Evolutionary conservation across 2,888 invertebrate species (phyloP).

Genomic region (Dasysyrphus tricinctus): DNA sequence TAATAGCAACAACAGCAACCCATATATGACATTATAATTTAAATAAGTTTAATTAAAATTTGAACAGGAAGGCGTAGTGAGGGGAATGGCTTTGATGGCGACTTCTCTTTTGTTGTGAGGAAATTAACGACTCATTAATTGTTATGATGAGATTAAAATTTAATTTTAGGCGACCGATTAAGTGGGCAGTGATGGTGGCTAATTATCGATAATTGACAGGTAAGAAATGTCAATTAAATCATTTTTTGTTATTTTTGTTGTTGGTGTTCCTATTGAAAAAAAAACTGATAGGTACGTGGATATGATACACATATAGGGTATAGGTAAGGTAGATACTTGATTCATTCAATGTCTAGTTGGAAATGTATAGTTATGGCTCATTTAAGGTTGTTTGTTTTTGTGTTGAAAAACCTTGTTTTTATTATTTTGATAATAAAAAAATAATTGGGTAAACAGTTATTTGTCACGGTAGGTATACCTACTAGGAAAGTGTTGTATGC

Average conservation of each 20-base stretch:
- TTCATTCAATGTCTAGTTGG: slow-evolving; percentile 1
- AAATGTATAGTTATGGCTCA: slow-evolving; percentile 25
- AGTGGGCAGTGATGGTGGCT: slow-evolving; percentile 40
- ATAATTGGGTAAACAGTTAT: background rate
- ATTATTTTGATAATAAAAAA: slow-evolving; percentile 1
- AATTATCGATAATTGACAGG: slow-evolving; percentile 62
- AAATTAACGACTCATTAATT: slow-evolving; percentile 56
- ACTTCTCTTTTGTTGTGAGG: slow-evolving; percentile 19
- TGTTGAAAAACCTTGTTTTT: slow-evolving; percentile 5
- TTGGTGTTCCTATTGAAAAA: background rate
- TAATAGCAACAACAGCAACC: slow-evolving; percentile 13
- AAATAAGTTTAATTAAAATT: slow-evolving; percentile 57
- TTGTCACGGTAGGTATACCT: slow-evolving; percentile 9
- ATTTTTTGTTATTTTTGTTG: background rate
- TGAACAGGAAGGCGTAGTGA: slow-evolving; percentile 64
- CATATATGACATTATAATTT: slow-evolving; percentile 51
- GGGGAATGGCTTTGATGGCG: slow-evolving; percentile 35
- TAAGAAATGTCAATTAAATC: slow-evolving; percentile 41
- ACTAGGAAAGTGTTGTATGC: background rate
- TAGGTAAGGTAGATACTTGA: background rate
- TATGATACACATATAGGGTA: background rate
- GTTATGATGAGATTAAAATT: slow-evolving; percentile 39
- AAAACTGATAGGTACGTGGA: slow-evolving; percentile 6
- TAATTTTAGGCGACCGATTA: slow-evolving; percentile 44
- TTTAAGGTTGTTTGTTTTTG: slow-evolving; percentile 37